Conservation (phyloP, 2,113 vertebrate genomes). For the Tachuris rubrigastra region DNA sequence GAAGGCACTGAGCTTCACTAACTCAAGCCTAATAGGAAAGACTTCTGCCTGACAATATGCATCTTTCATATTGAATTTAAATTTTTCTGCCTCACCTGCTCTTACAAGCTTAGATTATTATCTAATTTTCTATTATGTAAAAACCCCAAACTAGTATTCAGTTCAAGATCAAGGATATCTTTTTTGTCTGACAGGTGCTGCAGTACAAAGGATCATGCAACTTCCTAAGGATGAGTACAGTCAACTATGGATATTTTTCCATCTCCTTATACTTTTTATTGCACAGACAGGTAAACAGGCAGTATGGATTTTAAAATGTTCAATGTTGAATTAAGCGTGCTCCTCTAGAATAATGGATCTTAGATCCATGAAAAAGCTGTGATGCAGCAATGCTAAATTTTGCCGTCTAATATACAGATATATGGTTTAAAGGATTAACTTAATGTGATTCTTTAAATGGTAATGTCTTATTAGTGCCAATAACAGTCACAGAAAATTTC, state of each 20-base stretch:
- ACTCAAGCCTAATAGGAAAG: constrained; percentile 40
- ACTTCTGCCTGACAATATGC: constrained; percentile 46
- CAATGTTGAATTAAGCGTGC: neutral
- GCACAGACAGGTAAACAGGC: constrained; percentile 10
- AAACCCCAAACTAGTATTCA: neutral
- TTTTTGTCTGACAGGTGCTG: constrained; percentile 32
- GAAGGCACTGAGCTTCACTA: constrained; percentile 34
- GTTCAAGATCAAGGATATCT: constrained; percentile 20
- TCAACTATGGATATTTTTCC: neutral
- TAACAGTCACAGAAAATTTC: neutral
- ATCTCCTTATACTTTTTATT: constrained; percentile 21
- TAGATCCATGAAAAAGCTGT: neutral
- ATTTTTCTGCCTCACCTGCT: constrained; percentile 55
- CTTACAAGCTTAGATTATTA: constrained; percentile 12
- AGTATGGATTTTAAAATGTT: neutral
- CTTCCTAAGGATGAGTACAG: neutral
- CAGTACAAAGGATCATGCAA: neutral
- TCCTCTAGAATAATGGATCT: neutral
- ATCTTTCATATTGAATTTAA: constrained; percentile 65
- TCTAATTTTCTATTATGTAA: constrained; percentile 48
- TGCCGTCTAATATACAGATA: neutral
- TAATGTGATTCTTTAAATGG: neutral
- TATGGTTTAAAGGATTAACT: neutral
- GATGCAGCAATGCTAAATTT: neutral
- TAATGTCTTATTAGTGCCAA: neutral